A percentile compares a stretch with the other conserved stretches of the same genome.
Conservation (phyloP, 2,888 invertebrate genomes). For the Cryptus armator region DNA sequence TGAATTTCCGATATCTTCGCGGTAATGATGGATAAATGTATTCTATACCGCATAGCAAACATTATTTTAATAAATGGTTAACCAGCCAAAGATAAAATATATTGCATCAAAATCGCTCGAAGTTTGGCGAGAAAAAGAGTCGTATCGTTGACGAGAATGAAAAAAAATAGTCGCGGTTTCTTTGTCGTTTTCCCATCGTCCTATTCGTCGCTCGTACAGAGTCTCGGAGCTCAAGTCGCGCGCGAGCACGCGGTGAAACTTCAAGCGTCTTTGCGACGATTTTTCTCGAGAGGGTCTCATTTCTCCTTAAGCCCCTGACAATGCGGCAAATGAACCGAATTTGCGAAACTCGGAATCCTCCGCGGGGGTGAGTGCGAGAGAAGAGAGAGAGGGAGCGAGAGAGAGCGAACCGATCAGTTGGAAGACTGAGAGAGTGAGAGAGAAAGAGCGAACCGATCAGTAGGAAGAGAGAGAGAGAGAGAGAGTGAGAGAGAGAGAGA, state of each 20-base stretch:
- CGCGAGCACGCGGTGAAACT: constrained; percentile 80
- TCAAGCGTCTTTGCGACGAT: constrained; percentile 83
- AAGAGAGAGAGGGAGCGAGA: constrained; percentile 16
- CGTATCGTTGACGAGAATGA: not conserved
- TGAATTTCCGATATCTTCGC: too few species aligned
- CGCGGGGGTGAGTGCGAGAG: constrained; percentile 29
- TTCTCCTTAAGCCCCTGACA: constrained; percentile 83
- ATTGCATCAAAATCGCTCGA: not conserved
- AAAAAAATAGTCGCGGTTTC: constrained; percentile 37
- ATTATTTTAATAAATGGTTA: too few species aligned
- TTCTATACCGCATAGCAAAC: too few species aligned
- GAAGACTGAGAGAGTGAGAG: not conserved
- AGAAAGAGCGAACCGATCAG: constrained; percentile 33
- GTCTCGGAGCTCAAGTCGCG: constrained; percentile 36
- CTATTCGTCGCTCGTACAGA: constrained; percentile 20
- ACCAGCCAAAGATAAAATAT: not conserved
- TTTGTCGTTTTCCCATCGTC: constrained; percentile 10
- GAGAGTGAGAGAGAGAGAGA: not conserved
- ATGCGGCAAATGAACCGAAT: constrained; percentile 85
- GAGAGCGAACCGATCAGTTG: constrained; percentile 1
- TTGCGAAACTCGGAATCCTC: constrained; percentile 81
- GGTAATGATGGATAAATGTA: too few species aligned
- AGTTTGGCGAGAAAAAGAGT: constrained; percentile 18
- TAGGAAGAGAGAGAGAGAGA: constrained; percentile 35
- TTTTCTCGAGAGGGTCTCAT: constrained; percentile 81